Evolutionary conservation across 2,113 vertebrate species (phyloP), one percentile per base, ranked within the genome.

Genomic region (Raja brachyura): DNA sequence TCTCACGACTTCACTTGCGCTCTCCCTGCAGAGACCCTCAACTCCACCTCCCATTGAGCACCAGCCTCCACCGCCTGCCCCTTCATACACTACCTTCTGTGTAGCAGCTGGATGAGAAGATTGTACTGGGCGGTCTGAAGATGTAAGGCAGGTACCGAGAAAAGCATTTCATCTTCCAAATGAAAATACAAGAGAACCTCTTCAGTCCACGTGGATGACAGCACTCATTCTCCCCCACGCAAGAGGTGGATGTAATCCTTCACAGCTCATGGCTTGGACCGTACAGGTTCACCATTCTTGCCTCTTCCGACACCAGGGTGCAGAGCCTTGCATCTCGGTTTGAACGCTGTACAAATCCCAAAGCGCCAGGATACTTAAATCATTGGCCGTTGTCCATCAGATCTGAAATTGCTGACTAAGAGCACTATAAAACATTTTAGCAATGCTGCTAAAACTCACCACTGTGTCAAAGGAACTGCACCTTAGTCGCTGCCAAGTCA

Each of bases 81-180:
- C 95, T 95, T 95, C 94, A 66, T 88, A 95, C 95, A 96, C 96
- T 98, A 98, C 98, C 98, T 98, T 98, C 98, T 93, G 98, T 97
- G 96, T 98, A 97, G 96, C 98, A 99, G 96, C 97, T 98, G 97
- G 97, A 97, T 93, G 98, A 98, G 93, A 98, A 97, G 96, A 98
- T 97, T 95, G 97, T 98, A 95, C 97, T 97, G 93, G 98, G 97
- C 96, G 98, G 97, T 95, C 98, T 96, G 97, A 99, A 98, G 96
- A 98, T 96, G 96, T 98, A 98, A 94, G 98, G 98, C 95, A 98
- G 98, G 94, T 98, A 99, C 94, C 98, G 98, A 96, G 97, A 99
- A 96, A 98, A 98, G 97, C 98, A 98, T 98, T 98, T 98, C 98
- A 99, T 99, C 97, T 98, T 98, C 96, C 93, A 90, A 93, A 94